A percentile compares a stretch with the other conserved stretches of the same genome.
Conservation (phyloP, 35 echinoderm and acorn worm genomes). For the Patiria miniata region DNA sequence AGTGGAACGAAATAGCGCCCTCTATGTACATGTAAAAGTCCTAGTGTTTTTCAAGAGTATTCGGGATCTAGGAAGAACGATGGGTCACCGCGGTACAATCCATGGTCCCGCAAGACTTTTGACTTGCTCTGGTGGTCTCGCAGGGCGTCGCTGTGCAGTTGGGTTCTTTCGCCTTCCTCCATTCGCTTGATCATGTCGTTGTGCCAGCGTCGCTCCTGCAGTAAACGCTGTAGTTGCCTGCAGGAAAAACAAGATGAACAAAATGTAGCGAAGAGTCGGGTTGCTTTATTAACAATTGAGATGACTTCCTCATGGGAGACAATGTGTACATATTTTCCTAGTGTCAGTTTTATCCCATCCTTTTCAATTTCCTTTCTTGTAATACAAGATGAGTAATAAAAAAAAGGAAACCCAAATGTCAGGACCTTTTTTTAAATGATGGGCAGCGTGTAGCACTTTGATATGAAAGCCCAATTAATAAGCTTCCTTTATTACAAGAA, state of each 20-base stretch:
- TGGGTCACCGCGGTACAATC: constrained; percentile 81
- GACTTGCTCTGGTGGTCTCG: constrained; percentile 78
- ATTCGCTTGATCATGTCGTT: constrained; percentile 70
- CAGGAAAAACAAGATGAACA: background rate
- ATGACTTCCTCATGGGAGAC: background rate
- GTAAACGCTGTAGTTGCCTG: constrained; percentile 74
- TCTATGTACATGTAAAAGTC: too few relatives aligned
- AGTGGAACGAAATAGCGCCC: too few relatives aligned
- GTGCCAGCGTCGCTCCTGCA: constrained; percentile 80
- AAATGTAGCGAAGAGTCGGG: background rate
- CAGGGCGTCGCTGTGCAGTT: constrained; percentile 46
- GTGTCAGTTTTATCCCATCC: background rate
- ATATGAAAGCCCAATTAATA: too few relatives aligned
- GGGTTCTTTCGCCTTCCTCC: constrained; percentile 68
- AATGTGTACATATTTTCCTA: background rate
- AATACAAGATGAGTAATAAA: too few relatives aligned
- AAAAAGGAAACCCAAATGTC: too few relatives aligned
- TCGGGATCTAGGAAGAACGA: constrained; percentile 77
- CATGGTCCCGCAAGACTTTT: constrained; percentile 79
- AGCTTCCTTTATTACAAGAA: too few relatives aligned
- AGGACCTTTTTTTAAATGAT: too few relatives aligned
- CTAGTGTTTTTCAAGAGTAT: constrained; percentile 50
- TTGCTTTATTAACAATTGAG: background rate
- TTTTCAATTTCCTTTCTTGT: too few relatives aligned
- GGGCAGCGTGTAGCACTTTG: too few relatives aligned